Percentiles rank a stretch among this genome's conserved stretches.
These are phyloP conservation scores for Cricetomys ansorgei DNA, from an alignment of 2,113 vertebrate species.

Conservation along the genomic window DNA sequence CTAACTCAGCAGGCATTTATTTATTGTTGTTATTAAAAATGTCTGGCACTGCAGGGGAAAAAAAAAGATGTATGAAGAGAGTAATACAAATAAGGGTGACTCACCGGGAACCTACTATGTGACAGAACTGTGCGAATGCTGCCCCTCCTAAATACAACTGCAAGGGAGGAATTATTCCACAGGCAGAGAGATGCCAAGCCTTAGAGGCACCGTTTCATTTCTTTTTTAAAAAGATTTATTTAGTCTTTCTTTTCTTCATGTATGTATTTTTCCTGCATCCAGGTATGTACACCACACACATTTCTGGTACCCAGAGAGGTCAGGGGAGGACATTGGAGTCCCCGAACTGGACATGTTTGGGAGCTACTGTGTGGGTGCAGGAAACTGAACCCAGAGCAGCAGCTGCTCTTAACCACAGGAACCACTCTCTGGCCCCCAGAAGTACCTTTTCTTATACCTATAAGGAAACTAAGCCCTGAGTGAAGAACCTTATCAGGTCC, in stretches of 20 bases:
- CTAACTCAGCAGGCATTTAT: conserved; percentile 64
- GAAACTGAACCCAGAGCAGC: neutral
- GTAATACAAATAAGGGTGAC: neutral
- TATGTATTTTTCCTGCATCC: neutral
- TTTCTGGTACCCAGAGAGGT: neutral
- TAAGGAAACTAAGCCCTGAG: fast-evolving
- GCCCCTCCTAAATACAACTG: neutral
- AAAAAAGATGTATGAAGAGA: conserved; percentile 43
- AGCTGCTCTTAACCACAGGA: neutral
- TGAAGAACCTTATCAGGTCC: neutral
- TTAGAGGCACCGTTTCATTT: neutral
- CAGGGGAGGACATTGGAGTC: neutral
- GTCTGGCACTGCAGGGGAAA: conserved; percentile 53
- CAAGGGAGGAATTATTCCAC: neutral
- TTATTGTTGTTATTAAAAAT: conserved; percentile 69
- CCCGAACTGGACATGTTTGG: neutral
- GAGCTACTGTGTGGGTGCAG: neutral
- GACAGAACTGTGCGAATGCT: neutral
- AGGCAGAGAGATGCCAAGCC: neutral
- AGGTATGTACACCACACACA: neutral
- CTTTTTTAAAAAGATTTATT: neutral
- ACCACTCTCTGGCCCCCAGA: neutral
- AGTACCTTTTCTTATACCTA: neutral
- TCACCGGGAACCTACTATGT: conserved; percentile 49
- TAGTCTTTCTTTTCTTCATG: neutral